These are phyloP conservation scores for Gavialis gangeticus DNA, from an alignment of 2,113 vertebrate species.

Conservation along the genomic window DNA sequence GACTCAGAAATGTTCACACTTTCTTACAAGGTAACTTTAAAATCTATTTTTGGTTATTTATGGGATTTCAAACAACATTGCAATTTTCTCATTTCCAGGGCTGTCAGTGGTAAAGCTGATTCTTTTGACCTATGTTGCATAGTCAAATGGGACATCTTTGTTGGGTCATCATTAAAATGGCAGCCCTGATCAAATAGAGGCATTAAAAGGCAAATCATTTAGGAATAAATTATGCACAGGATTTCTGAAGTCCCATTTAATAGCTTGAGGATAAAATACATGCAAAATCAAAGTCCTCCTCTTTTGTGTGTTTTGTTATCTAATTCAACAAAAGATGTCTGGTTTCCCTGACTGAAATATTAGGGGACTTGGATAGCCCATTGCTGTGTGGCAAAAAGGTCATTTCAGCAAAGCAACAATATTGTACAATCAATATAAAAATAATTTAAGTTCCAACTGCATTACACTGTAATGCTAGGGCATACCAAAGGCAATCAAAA, in stretches of 20 bases:
- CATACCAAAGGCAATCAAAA: neutral
- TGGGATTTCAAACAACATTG: rapidly evolving
- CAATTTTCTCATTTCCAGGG: neutral
- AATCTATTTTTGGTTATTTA: neutral
- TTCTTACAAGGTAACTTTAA: neutral
- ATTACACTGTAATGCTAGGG: neutral
- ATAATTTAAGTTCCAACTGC: neutral
- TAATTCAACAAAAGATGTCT: neutral
- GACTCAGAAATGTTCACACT: neutral
- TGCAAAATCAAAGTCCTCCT: neutral
- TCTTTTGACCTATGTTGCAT: neutral
- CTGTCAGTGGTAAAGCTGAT: rapidly evolving
- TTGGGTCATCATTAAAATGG: neutral
- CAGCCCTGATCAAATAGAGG: neutral
- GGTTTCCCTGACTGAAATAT: neutral
- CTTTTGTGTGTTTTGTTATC: neutral
- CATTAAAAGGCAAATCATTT: neutral
- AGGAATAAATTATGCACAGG: neutral
- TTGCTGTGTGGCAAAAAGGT: neutral
- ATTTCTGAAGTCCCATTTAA: neutral
- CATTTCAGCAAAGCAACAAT: neutral
- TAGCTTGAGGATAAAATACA: neutral
- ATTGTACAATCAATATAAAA: neutral
- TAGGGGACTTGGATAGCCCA: neutral
- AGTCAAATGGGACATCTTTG: rapidly evolving